Conservation (phyloP, 2,113 vertebrate genomes). For the Nannobrachium achirus region DNA sequence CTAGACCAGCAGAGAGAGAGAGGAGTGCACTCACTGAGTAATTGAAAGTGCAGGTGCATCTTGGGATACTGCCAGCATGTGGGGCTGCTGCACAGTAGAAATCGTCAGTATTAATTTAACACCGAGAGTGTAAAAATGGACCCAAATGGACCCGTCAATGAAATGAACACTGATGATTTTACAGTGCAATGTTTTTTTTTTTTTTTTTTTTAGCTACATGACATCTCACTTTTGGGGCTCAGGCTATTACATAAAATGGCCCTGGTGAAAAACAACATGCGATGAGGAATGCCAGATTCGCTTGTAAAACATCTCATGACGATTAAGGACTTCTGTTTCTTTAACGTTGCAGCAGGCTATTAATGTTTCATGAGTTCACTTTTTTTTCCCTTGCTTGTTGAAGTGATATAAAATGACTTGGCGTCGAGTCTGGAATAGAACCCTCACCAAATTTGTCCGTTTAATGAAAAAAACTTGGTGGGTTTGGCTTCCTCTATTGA, state of each 20-base stretch:
- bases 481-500: constrained; percentile 74
- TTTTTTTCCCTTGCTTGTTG: constrained; percentile 51
- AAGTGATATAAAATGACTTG: constrained; percentile 70
- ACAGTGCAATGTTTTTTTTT: constrained; percentile 52
- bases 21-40: constrained; percentile 55
- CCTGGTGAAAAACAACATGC: constrained; percentile 47
- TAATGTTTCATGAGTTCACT: constrained; percentile 62
- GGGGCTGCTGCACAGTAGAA: constrained; percentile 25
- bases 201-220: constrained; percentile 35
- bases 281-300: constrained; percentile 45
- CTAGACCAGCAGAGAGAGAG: constrained; percentile 54
- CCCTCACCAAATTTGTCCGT: constrained; percentile 62
- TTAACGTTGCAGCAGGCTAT: constrained; percentile 60
- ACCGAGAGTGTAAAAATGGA: too few relatives aligned
- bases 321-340: constrained; percentile 57
- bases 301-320: constrained; percentile 62
- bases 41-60: constrained; percentile 77
- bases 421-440: constrained; percentile 62
- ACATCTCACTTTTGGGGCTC: constrained; percentile 60
- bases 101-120: too few relatives aligned
- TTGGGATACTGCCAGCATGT: constrained; percentile 59
- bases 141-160: too few relatives aligned
- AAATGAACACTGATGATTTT: too few relatives aligned
- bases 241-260: constrained; percentile 57
- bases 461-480: constrained; percentile 73